These are phyloP conservation scores for Spheniscus humboldti DNA, from an alignment of 2,797 vertebrate species.

Conservation along the genomic window DNA sequence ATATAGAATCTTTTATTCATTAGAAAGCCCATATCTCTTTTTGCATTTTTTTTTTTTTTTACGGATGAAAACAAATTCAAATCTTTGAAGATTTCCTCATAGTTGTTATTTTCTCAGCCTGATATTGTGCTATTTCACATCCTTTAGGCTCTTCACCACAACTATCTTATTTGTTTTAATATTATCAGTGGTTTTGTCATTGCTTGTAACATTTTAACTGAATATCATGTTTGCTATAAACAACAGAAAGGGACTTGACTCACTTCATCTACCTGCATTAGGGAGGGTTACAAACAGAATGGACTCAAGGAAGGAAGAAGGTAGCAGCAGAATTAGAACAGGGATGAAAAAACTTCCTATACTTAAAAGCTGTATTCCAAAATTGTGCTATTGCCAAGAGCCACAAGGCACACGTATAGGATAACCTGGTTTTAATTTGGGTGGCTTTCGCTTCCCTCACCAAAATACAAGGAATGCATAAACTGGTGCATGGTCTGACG, in stretches of 20 bases:
- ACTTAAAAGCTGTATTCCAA: not conserved
- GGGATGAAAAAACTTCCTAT: not conserved
- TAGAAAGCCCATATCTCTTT: not conserved
- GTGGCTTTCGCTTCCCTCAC: not conserved
- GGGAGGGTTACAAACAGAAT: not conserved
- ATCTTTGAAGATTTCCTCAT: not conserved
- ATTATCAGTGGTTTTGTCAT: not conserved
- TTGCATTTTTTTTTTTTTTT: not conserved
- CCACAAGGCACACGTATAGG: not conserved
- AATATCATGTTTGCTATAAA: not conserved
- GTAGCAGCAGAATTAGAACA: not conserved
- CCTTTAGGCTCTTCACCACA: not conserved
- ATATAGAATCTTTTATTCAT: not conserved
- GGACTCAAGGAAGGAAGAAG: not conserved
- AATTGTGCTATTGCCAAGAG: not conserved
- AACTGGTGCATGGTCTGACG: not conserved
- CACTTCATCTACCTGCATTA: not conserved
- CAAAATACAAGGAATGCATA: not conserved
- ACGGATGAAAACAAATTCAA: not conserved
- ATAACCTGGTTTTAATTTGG: not conserved
- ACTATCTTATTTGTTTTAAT: not conserved
- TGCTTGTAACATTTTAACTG: not conserved
- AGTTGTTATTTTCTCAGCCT: not conserved
- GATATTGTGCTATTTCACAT: not conserved
- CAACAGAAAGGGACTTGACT: not conserved